Evolutionary conservation across 2,888 invertebrate species (phyloP).

Genomic region (Drosophila gaucha): DNA sequence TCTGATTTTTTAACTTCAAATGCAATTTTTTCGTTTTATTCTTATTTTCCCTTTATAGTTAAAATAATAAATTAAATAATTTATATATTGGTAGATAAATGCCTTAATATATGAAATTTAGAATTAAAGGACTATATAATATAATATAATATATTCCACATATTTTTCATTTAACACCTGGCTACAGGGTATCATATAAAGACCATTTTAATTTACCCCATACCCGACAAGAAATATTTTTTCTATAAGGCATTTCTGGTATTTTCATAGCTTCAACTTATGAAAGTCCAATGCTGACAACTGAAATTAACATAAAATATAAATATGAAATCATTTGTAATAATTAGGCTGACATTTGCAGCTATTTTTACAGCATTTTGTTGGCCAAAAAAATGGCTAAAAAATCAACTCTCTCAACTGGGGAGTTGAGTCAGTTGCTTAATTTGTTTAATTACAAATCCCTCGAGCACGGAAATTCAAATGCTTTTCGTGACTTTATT

Average conservation of each 20-base stretch:
- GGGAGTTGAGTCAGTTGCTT: conserved; percentile 31
- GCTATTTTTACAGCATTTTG: conserved; percentile 54
- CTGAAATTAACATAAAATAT: conserved; percentile 58
- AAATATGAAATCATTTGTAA: conserved; percentile 75
- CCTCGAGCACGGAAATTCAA: conserved; percentile 41
- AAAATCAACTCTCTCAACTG: background rate
- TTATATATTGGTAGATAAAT: background rate
- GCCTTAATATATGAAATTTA: too few species aligned
- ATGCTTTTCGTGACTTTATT: conserved; percentile 53
- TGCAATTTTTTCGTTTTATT: too few species aligned
- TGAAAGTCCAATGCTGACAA: conserved; percentile 58
- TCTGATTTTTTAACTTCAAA: background rate
- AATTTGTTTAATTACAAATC: conserved; percentile 76
- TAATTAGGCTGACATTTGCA: conserved; percentile 71
- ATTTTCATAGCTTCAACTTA: conserved; percentile 53
- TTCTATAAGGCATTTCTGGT: conserved; percentile 42
- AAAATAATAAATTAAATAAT: background rate
- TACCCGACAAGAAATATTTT: conserved; percentile 7
- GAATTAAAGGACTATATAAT: too few species aligned
- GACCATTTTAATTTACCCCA: background rate
- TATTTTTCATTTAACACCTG: background rate
- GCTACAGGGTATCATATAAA: background rate
- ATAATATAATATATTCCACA: too few species aligned
- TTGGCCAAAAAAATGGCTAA: conserved; percentile 29
- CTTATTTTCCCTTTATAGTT: background rate